Conservation (phyloP, 1,140 invertebrate genomes). For the Acyrthosiphon pisum region DNA sequence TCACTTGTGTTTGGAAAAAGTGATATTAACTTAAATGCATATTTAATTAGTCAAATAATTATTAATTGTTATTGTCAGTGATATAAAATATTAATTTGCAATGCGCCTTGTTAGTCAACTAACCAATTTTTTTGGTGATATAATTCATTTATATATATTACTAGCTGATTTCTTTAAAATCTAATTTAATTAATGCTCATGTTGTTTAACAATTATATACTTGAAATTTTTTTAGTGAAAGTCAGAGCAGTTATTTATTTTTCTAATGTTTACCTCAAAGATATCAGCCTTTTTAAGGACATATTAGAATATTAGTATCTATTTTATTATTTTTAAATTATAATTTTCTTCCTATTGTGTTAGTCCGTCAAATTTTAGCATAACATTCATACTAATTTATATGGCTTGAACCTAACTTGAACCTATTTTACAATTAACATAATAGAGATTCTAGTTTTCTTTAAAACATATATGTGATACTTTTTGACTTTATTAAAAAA, state of each 20-base stretch:
- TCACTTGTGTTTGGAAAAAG: slow-evolving; percentile 24
- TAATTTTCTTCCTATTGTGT: no score
- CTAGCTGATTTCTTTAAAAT: not conserved
- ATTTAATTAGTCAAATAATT: not conserved
- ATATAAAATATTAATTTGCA: not conserved
- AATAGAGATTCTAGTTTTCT: not conserved
- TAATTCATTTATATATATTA: slow-evolving; percentile 13
- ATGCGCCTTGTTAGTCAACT: slow-evolving; percentile 30
- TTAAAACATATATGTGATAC: not conserved
- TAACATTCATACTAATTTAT: not conserved
- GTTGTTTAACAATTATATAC: not conserved
- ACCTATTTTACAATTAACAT: not conserved
- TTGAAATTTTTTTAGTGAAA: not conserved
- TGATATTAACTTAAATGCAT: slow-evolving; percentile 49
- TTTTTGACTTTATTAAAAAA: not conserved
- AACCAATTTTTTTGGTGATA: slow-evolving; percentile 20
- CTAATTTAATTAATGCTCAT: not conserved
- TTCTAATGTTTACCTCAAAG: not conserved
- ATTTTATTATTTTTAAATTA: no score
- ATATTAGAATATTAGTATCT: not conserved
- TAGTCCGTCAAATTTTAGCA: no score
- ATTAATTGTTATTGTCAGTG: slow-evolving; percentile 39
- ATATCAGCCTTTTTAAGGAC: not conserved
- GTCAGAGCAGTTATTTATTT: not conserved
- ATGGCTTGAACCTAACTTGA: no score